phyloP scores from a whole-genome alignment of 2,888 invertebrate genomes.

The Drosophila multiciliata region DNA sequence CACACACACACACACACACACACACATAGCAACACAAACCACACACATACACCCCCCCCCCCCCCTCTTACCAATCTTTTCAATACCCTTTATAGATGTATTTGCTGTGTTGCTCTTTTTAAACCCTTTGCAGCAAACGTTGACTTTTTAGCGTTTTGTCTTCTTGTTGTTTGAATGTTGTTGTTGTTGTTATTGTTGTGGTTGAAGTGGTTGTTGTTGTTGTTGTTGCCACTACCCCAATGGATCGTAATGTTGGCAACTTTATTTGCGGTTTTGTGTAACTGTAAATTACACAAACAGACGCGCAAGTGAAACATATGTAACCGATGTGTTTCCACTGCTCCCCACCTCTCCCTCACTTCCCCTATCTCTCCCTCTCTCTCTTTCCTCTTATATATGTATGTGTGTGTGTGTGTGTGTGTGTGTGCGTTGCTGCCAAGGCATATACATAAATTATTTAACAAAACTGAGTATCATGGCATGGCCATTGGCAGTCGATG shows the following conservation, averaged over 20 bases:
- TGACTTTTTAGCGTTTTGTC: slow-evolving; percentile 78
- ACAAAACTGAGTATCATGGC: slow-evolving; percentile 76
- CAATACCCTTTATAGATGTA: slow-evolving; percentile 1
- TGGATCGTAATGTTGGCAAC: slow-evolving; percentile 72
- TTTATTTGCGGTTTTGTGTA: slow-evolving; percentile 78
- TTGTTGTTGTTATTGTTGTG: slow-evolving; percentile 20
- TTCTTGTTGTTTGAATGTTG: slow-evolving; percentile 47
- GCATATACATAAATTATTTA: slow-evolving; percentile 75
- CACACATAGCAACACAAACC: not conserved
- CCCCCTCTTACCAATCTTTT: not conserved
- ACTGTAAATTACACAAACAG: slow-evolving; percentile 78
- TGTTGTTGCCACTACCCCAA: slow-evolving; percentile 8
- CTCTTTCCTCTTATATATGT: not conserved
- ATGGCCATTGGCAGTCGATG: slow-evolving; percentile 68
- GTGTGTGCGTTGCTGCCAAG: slow-evolving; percentile 65
- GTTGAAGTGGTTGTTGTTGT: slow-evolving; percentile 24
- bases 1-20: not conserved
- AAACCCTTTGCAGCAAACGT: slow-evolving; percentile 57
- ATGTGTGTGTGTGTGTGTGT: slow-evolving; percentile 23
- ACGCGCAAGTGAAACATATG: slow-evolving; percentile 77
- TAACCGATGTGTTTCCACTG: slow-evolving; percentile 56
- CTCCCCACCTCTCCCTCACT: not conserved
- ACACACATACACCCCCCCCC: not conserved
- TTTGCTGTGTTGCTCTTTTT: slow-evolving; percentile 43
- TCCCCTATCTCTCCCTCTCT: not conserved